A percentile compares a stretch with the other conserved stretches of the same genome.
Evolutionary conservation across 35 echinoderm and acorn worm species (phyloP).

Genomic region (Stichopus chloronotus): DNA sequence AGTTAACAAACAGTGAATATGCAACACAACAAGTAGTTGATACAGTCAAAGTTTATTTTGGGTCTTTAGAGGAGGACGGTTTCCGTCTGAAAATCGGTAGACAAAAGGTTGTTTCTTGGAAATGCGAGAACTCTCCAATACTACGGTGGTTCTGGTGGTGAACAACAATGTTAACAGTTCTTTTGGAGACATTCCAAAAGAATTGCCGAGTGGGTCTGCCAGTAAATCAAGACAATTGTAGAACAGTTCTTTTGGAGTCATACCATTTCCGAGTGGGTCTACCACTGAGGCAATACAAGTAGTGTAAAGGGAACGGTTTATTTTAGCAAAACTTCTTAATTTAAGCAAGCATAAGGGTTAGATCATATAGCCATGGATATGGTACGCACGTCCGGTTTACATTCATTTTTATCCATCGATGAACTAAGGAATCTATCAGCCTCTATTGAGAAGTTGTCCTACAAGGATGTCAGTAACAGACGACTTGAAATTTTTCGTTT

Average conservation of each 20-base stretch:
- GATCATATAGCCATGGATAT: not conserved
- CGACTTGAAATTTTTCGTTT: slow-evolving; percentile 7
- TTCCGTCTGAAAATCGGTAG: not conserved
- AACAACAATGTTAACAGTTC: not conserved
- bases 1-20: too few species aligned
- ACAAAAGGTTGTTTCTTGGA: slow-evolving; percentile 14
- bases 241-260: not conserved
- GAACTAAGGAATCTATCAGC: not conserved
- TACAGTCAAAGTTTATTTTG: too few species aligned
- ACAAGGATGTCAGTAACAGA: slow-evolving; percentile 9
- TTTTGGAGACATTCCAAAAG: not conserved
- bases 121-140: not conserved
- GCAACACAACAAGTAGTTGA: too few species aligned
- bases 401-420: slow-evolving; percentile 3
- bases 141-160: not conserved
- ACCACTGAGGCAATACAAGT: not conserved
- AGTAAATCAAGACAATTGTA: not conserved
- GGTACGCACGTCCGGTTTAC: not conserved
- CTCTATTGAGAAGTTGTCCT: slow-evolving; percentile 8
- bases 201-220: not conserved
- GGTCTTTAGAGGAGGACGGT: not conserved
- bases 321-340: not conserved
- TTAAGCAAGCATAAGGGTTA: not conserved
- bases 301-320: not conserved
- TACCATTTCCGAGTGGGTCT: not conserved